A percentile compares a stretch with the other conserved stretches of the same genome.
Conservation (phyloP, 2,888 invertebrate species). For the Drosophila neutralis region DNA sequence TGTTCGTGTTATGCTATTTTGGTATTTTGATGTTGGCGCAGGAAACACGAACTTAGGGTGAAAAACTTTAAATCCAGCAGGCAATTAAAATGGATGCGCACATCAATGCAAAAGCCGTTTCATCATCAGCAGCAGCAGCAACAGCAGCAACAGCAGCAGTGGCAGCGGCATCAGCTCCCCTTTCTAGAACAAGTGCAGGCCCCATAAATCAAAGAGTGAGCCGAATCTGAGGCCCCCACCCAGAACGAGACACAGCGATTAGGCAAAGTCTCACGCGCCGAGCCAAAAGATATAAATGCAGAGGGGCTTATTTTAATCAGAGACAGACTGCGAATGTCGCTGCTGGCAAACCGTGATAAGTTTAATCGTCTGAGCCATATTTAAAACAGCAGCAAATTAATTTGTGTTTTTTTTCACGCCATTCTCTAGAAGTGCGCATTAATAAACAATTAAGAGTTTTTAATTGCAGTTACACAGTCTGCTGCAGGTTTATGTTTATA, state of each 20-base stretch:
- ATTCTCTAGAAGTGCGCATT: constrained; percentile 66
- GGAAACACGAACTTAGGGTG: constrained; percentile 77
- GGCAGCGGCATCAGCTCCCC: constrained; percentile 9
- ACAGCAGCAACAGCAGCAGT: constrained; percentile 1
- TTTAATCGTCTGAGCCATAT: constrained; percentile 75
- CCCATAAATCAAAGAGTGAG: constrained; percentile 69
- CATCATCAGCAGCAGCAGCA: neutral
- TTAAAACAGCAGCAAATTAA: constrained; percentile 77
- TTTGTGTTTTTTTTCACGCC: constrained; percentile 61
- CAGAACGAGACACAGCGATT: constrained; percentile 43
- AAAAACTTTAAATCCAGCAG: constrained; percentile 60
- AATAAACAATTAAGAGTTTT: constrained; percentile 75
- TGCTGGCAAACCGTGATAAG: constrained; percentile 38
- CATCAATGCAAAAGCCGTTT: constrained; percentile 23
- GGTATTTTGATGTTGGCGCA: constrained; percentile 50
- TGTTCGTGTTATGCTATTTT: constrained; percentile 33
- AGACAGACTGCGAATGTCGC: neutral
- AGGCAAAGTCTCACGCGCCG: constrained; percentile 49
- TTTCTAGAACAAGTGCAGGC: constrained; percentile 61
- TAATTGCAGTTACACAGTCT: constrained; percentile 56
- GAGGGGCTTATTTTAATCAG: constrained; percentile 48
- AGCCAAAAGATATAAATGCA: neutral
- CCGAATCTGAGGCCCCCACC: constrained; percentile 5
- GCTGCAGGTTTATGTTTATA: constrained; percentile 8
- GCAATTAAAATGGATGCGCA: constrained; percentile 71